These are phyloP conservation scores for Elephas maximus DNA, from an alignment of 2,113 vertebrate genomes.

Conservation along the genomic window DNA sequence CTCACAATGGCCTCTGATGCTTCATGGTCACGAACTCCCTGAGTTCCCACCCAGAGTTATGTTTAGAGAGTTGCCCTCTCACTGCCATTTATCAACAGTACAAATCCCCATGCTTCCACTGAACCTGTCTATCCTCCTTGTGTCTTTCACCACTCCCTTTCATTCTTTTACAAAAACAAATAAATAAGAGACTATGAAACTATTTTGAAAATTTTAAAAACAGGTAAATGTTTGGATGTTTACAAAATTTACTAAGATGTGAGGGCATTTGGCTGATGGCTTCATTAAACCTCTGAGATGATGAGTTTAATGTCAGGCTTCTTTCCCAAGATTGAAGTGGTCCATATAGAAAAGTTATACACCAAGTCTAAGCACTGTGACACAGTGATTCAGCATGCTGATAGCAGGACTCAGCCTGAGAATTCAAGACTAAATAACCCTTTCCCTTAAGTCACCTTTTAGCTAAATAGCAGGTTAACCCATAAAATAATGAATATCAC, in stretches of 20 bases:
- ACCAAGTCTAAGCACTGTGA: neutral
- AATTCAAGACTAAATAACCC: neutral
- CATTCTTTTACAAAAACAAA: neutral
- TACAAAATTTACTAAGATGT: neutral
- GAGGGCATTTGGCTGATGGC: neutral
- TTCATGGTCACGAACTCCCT: too few species aligned
- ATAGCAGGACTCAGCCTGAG: neutral
- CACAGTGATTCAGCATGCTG: neutral
- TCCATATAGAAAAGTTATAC: neutral
- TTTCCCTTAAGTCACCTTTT: too few species aligned
- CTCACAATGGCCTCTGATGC: too few species aligned
- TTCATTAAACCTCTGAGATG: neutral
- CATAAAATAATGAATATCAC: too few species aligned
- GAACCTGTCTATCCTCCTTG: neutral
- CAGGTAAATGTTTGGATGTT: neutral
- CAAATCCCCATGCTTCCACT: neutral
- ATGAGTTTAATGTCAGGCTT: neutral
- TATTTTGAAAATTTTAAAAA: neutral
- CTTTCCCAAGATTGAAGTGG: too few species aligned
- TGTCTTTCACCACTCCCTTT: neutral
- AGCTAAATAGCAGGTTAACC: too few species aligned
- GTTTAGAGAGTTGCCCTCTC: rapidly evolving
- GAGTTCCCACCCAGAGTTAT: too few species aligned
- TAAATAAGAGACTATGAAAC: neutral
- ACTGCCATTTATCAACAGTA: neutral